phyloP scores from a whole-genome alignment of 2,113 vertebrate species.

The Spea multiplicata region DNA sequence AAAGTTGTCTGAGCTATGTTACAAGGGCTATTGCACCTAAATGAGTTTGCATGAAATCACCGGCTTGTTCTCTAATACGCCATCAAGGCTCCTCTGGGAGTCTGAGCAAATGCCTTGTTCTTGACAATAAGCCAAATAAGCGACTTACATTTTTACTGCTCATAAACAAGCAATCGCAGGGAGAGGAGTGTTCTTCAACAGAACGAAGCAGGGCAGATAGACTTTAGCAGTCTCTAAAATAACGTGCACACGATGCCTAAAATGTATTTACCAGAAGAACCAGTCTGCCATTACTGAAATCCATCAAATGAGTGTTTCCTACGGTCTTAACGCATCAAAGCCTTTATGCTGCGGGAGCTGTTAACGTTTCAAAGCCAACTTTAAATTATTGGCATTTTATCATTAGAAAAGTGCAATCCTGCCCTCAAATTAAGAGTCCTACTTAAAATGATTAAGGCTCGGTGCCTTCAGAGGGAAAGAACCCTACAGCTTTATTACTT shows the following conservation, averaged over 20 bases:
- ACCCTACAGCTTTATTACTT: neutral
- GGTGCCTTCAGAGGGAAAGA: neutral
- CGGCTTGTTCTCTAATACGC: neutral
- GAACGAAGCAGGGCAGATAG: neutral
- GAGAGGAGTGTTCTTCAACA: neutral
- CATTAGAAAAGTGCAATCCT: neutral
- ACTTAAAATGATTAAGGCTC: neutral
- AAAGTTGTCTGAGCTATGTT: neutral
- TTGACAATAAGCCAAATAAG: slow-evolving; percentile 1
- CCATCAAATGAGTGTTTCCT: no score
- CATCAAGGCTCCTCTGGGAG: slow-evolving; percentile 5
- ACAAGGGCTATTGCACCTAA: neutral
- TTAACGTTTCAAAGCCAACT: no score
- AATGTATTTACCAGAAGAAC: neutral
- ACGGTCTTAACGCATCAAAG: no score
- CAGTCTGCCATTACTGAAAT: neutral
- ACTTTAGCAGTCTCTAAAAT: neutral
- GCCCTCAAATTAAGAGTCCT: neutral
- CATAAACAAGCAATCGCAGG: neutral
- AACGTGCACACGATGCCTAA: neutral
- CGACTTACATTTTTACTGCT: neutral
- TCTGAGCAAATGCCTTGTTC: neutral
- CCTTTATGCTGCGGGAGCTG: no score
- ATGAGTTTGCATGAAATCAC: neutral
- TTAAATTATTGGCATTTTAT: no score